Evolutionary conservation across 2,888 invertebrate genomes (phyloP), one percentile per base, ranked within the genome.

Genomic region (Torymus tubicola): DNA sequence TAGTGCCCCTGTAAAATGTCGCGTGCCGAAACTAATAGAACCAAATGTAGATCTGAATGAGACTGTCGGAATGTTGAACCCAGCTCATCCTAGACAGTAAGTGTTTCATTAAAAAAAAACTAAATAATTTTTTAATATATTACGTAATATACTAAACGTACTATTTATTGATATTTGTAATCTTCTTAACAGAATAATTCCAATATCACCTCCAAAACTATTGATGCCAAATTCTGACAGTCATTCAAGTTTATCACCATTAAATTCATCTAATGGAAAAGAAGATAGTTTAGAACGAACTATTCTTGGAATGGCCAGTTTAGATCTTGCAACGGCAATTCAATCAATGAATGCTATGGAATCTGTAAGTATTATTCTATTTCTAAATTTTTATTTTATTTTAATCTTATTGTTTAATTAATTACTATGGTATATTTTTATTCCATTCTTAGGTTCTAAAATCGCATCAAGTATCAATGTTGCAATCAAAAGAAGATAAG

Each of bases 331-430:
- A 10, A 92, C 92, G 67, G 94, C 95, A 63, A 91, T 93, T 81
- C 92, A 94, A 82, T 95, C 96, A 0, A 92, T 96, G 81, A 93
- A 94, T 0, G 94, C 95, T 86, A 93, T 96, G 85, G 95, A 96
- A 77, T 93, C 94, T 83, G 93, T 95, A 81, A 74, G 87, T 87
- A 85, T 42, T 52, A 12, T 60, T 63, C 18, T 70, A 1, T 5
- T 4, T 69, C 57, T 42, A 31, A 69, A 57, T 63, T 18, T 18
- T 42, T 10, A 11, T 42, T n/a, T 14, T 80, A 69, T 58, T 50
- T 16, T 61, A n/a, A 63, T 5, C 60, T 76, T 58, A 58, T 61
- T 80, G 64, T 64, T 67, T 52, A 64, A 61, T 81, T 74, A 21
- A 68, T 61, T 52, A 21, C 10, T 42, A 60, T 50, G 31, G 24